These are phyloP conservation scores for Unio pictorum DNA, from an alignment of 2,888 invertebrate genomes.

Conservation along the genomic window DNA sequence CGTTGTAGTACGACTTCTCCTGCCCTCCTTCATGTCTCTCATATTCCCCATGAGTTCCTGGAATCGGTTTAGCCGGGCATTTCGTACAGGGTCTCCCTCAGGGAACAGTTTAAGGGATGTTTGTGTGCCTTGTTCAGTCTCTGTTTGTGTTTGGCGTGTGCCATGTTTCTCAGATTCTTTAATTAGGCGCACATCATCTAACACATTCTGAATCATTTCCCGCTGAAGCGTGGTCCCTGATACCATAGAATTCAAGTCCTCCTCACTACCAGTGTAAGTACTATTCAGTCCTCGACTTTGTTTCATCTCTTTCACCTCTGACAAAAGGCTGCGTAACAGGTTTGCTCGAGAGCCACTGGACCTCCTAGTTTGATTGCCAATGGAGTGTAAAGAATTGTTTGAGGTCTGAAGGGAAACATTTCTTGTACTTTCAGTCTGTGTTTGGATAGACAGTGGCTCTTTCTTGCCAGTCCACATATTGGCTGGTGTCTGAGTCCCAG, in stretches of 20 bases:
- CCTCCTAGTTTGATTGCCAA: conserved; percentile 56
- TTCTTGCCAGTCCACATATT: conserved; percentile 35
- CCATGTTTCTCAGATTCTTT: conserved; percentile 49
- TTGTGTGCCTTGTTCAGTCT: conserved; percentile 56
- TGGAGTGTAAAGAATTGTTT: conserved; percentile 54
- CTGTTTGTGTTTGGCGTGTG: conserved; percentile 53
- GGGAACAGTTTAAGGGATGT: conserved; percentile 56
- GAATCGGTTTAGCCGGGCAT: conserved; percentile 51
- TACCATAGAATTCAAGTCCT: conserved; percentile 43
- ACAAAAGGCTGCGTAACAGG: conserved; percentile 53
- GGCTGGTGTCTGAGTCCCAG: conserved; percentile 55
- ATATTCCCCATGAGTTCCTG: conserved; percentile 56
- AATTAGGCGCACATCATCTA: conserved; percentile 50
- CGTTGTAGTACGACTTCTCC: conserved; percentile 28
- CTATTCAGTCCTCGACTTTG: conserved; percentile 53
- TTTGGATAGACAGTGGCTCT: conserved; percentile 42
- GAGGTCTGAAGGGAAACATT: conserved; percentile 41
- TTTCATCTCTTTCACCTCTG: conserved; percentile 62
- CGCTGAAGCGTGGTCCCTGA: conserved; percentile 53
- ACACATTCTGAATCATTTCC: conserved; percentile 48
- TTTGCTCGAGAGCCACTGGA: conserved; percentile 52
- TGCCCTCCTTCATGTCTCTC: conserved; percentile 41
- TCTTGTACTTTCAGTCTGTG: conserved; percentile 45
- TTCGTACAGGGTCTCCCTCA: conserved; percentile 49
- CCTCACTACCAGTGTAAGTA: conserved; percentile 38